Percentiles rank a stretch among this genome's conserved stretches.
phyloP scores from a whole-genome alignment of 2,888 invertebrate genomes.

The Griposia aprilina region DNA sequence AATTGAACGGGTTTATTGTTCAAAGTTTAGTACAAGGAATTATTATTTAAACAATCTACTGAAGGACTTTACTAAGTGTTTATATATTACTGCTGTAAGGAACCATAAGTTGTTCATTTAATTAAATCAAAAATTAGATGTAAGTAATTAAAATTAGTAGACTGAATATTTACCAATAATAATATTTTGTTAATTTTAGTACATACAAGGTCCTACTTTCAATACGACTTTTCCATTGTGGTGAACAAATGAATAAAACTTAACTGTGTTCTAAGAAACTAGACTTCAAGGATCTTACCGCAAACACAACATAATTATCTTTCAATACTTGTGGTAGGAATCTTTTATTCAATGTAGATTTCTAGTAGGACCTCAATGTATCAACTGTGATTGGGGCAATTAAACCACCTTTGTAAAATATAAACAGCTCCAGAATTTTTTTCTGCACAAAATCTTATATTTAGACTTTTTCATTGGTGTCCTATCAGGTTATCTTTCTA shows the following conservation, averaged over 20 bases:
- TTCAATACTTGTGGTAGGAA: not conserved
- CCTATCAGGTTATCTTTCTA: not conserved
- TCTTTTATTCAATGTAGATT: conserved; percentile 6
- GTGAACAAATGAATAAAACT: not conserved
- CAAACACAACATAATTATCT: not conserved
- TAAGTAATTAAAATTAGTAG: conserved; percentile 61
- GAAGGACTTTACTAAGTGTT: conserved; percentile 15
- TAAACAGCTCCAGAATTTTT: not conserved
- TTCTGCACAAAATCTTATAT: not conserved
- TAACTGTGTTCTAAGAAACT: conserved; percentile 4
- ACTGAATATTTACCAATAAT: conserved; percentile 62
- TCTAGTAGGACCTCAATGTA: conserved; percentile 19
- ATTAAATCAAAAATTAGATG: conserved; percentile 49
- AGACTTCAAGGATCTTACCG: not conserved
- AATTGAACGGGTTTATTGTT: conserved; percentile 45
- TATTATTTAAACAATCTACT: conserved; percentile 41
- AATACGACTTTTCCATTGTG: not conserved
- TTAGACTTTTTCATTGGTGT: not conserved
- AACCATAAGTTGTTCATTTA: conserved; percentile 61
- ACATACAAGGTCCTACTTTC: conserved; percentile 24
- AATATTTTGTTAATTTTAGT: conserved; percentile 13
- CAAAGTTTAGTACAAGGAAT: conserved; percentile 63
- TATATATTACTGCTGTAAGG: conserved; percentile 43
- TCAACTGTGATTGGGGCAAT: not conserved
- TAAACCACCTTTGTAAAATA: conserved; percentile 19